A percentile compares a stretch with the other conserved stretches of the same genome.
Conservation (phyloP, 2,797 vertebrate genomes). For the Parotocinclus haroldoi region DNA sequence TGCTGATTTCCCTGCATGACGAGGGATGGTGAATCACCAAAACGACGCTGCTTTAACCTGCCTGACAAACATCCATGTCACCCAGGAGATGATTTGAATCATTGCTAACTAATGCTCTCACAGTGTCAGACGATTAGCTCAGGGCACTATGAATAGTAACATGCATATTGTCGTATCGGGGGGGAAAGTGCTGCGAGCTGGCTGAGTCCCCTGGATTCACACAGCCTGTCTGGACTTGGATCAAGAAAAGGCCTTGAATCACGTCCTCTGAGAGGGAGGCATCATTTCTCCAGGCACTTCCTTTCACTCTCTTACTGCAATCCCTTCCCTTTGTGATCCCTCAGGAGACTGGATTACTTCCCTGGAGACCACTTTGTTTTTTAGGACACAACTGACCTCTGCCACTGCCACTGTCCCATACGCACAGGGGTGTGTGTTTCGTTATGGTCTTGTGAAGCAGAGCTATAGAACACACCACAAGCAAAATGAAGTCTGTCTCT, state of each 20-base stretch:
- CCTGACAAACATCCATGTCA: no score
- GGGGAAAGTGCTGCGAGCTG: constrained; percentile 15
- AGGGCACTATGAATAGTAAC: constrained; percentile 23
- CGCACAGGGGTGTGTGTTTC: no score
- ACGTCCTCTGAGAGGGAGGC: constrained; percentile 25
- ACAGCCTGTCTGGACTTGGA: constrained; percentile 24
- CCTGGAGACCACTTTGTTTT: not conserved
- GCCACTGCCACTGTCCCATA: not conserved
- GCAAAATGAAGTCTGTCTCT: no score
- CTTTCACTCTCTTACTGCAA: constrained; percentile 42
- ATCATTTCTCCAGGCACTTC: constrained; percentile 21
- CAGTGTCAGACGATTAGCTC: constrained; percentile 24
- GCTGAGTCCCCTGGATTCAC: constrained; percentile 15
- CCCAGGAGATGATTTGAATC: constrained; percentile 13
- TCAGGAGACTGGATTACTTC: constrained; percentile 3
- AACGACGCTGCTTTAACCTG: no score
- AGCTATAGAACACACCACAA: no score
- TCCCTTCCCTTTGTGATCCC: constrained; percentile 33
- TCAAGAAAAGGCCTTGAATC: constrained; percentile 35
- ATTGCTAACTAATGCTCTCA: constrained; percentile 2
- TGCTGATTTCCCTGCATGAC: no score
- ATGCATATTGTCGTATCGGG: constrained; percentile 20
- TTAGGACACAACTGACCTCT: not conserved
- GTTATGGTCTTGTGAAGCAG: no score
- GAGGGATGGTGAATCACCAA: no score